Base-by-base conservation (phyloP, 2,113 vertebrate genomes). In the human (Homo sapiens) region DNA sequence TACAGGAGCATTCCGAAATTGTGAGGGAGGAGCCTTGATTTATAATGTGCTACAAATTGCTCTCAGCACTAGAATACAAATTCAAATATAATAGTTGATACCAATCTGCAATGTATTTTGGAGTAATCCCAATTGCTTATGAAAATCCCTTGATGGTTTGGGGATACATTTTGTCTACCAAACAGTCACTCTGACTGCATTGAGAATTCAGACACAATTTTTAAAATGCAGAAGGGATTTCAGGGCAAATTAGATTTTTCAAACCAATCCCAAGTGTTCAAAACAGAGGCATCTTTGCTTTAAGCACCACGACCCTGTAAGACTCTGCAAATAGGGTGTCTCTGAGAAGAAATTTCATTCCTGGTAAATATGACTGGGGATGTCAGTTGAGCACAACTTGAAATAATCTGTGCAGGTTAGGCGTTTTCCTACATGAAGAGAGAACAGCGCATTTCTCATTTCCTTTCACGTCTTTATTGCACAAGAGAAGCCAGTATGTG, bases 1-100 rank as follows among this genome's bases (percentile, higher is more conserved):
- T 93, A 86, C 95, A 96, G 93, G 61, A 97, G 93, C 92, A 81
- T 92, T 94, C 59, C 89, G 76, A 96, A 98, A 97, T 89, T 96
- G 97, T 89, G 91, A 97, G 90, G 98, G 97, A 97, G 97, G 97
- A 89, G 97, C 93, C 80, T 57, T 91, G 89, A 97, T 97, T 97
- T 97, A 97, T 94, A 98, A 98, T 97, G 88, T 86, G 93, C 89
- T 97, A 95, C 97, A 97, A 97, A 98, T 98, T 97, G 97, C 97
- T 98, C 95, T 97, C 97, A 89, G 90, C 25, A 30, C 94, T 86
- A 83, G 97, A 96, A 97, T 98, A 95, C 97, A 96, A 98, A 98
- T 97, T 98, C 97, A 96, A 97, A 98, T 97, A 95, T 94, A 94
- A 97, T 87, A 96, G 97, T 93, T 97, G 95, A 97, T 98, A 97